Evolutionary conservation across 2,113 vertebrate genomes (phyloP).

Genomic region (Clupea harengus): DNA sequence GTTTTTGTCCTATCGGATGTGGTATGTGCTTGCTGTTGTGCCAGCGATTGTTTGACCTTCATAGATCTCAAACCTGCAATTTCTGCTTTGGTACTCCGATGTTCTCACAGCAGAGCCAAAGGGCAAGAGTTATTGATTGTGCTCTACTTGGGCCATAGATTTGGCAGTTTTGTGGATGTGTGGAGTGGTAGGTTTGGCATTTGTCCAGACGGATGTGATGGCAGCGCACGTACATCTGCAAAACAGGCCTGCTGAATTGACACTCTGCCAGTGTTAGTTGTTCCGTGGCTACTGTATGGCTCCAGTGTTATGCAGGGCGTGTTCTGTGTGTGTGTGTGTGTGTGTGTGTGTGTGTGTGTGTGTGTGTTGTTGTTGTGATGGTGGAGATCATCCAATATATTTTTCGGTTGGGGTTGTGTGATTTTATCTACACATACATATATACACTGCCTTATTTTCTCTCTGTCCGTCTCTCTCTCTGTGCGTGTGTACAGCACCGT

Average conservation of each 20-base stretch:
- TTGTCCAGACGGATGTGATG: background rate
- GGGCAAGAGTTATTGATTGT: slow-evolving; percentile 11
- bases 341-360: slow-evolving; percentile 12
- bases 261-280: background rate
- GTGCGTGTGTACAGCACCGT: no score
- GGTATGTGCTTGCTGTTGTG: background rate
- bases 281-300: background rate
- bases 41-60: background rate
- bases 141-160: background rate
- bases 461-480: background rate
- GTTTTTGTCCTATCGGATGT: background rate
- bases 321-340: slow-evolving; percentile 3
- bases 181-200: background rate
- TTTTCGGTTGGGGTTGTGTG: background rate
- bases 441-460: background rate
- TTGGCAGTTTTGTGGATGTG: background rate
- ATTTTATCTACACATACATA: background rate
- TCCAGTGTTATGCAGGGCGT: background rate
- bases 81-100: background rate
- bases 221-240: background rate
- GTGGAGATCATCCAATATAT: background rate
- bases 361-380: background rate
- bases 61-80: background rate
- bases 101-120: slow-evolving; percentile 1
- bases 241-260: background rate